phyloP scores from a whole-genome alignment of 2,888 invertebrate genomes.

The Pediacus dermestoides region DNA sequence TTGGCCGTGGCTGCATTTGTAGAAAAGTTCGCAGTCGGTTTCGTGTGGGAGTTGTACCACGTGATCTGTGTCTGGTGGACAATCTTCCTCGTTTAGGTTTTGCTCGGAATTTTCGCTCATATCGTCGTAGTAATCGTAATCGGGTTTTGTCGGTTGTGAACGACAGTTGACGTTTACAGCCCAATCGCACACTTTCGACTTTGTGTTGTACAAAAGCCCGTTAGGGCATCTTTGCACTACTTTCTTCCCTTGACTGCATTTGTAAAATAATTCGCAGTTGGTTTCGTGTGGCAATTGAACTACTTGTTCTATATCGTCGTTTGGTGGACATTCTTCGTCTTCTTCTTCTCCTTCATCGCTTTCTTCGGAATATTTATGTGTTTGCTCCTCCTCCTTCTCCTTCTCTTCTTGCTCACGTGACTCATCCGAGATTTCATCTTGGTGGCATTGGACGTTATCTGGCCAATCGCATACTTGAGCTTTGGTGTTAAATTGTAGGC shows the following conservation, averaged over 20 bases:
- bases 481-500: slow-evolving; percentile 20
- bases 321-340: not conserved
- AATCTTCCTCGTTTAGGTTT: slow-evolving; percentile 8
- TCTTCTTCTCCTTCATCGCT: too few species aligned
- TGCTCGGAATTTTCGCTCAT: too few species aligned
- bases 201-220: slow-evolving; percentile 30
- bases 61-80: slow-evolving; percentile 12
- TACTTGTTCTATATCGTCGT: not conserved
- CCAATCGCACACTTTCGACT: slow-evolving; percentile 31
- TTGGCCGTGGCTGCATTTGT: slow-evolving; percentile 22
- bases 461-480: slow-evolving; percentile 24
- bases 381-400: too few species aligned
- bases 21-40: slow-evolving; percentile 23
- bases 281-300: slow-evolving; percentile 31
- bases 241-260: slow-evolving; percentile 30
- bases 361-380: too few species aligned
- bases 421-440: too few species aligned
- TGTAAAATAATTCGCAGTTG: slow-evolving; percentile 30
- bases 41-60: slow-evolving; percentile 25
- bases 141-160: too few species aligned
- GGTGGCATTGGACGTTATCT: slow-evolving; percentile 11
- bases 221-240: slow-evolving; percentile 31
- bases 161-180: slow-evolving; percentile 27
- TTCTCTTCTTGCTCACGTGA: too few species aligned
- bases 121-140: slow-evolving; percentile 28